Conservation (phyloP, 1,140 invertebrate species). For the Chrysoperla carnea region DNA sequence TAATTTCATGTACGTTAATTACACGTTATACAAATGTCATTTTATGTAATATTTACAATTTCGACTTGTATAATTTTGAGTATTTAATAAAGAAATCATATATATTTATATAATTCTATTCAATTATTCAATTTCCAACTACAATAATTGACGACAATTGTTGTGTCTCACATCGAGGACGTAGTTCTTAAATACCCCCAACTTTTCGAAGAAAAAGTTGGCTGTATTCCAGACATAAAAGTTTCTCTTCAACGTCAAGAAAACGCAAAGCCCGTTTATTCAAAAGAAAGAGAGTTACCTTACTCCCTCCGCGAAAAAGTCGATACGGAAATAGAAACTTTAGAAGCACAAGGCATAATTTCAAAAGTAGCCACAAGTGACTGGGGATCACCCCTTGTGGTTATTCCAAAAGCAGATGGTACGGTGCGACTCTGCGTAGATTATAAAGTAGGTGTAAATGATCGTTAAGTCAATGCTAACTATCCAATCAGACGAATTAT, state of each 20-base stretch:
- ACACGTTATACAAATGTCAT: too few relatives aligned
- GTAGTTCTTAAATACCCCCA: too few relatives aligned
- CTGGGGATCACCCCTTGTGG: slow-evolving; percentile 24
- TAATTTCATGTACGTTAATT: too few relatives aligned
- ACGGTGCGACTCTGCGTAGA: slow-evolving; percentile 20
- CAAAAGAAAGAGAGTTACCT: slow-evolving; percentile 7
- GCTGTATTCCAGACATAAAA: too few relatives aligned
- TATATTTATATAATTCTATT: too few relatives aligned
- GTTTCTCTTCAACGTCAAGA: background rate
- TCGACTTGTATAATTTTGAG: too few relatives aligned
- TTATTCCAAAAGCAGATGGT: slow-evolving; percentile 20
- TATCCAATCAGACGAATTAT: slow-evolving; percentile 12
- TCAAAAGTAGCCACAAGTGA: slow-evolving; percentile 13
- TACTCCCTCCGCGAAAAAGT: slow-evolving; percentile 13
- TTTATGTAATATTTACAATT: too few relatives aligned
- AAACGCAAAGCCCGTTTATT: slow-evolving; percentile 5
- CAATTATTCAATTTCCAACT: too few relatives aligned
- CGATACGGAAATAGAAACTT: slow-evolving; percentile 11
- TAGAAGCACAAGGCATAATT: slow-evolving; percentile 12
- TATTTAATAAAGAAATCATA: too few relatives aligned
- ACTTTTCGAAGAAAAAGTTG: too few relatives aligned
- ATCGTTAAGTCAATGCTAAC: slow-evolving; percentile 6
- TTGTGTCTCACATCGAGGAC: too few relatives aligned
- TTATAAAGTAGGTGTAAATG: slow-evolving; percentile 16
- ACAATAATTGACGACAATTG: too few relatives aligned